A percentile compares a stretch with the other conserved stretches of the same genome.
phyloP scores from a whole-genome alignment of 2,888 invertebrate species.

The Theodoxus fluviatilis region DNA sequence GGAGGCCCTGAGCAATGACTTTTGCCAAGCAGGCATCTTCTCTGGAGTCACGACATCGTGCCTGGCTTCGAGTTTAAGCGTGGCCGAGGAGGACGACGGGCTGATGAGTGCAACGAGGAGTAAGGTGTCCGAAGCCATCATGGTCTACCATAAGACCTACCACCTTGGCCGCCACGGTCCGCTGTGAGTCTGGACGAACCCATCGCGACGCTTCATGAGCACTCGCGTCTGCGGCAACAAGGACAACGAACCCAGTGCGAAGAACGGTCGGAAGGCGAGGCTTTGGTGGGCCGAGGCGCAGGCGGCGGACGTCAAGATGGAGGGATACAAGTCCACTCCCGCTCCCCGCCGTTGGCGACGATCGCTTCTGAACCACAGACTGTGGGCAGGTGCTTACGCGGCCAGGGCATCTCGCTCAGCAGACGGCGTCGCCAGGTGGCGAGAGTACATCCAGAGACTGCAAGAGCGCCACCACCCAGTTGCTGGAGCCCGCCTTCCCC shows the following conservation, averaged over 20 bases:
- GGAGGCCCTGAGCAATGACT: conserved; percentile 36
- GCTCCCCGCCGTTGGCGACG: too few species aligned
- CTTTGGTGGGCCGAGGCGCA: conserved; percentile 31
- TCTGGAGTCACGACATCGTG: conserved; percentile 7
- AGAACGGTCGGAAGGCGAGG: too few species aligned
- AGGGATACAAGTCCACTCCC: neutral
- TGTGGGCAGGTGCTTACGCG: conserved; percentile 41
- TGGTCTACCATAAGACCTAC: conserved; percentile 59
- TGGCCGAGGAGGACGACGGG: conserved; percentile 32
- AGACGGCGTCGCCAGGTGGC: conserved; percentile 40
- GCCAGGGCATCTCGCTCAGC: conserved; percentile 26
- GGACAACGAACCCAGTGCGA: conserved; percentile 51
- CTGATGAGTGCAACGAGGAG: conserved; percentile 42
- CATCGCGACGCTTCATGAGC: conserved; percentile 59
- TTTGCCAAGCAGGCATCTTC: neutral
- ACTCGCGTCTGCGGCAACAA: conserved; percentile 62
- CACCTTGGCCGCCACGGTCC: conserved; percentile 58
- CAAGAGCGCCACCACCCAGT: conserved; percentile 39
- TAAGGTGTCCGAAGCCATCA: conserved; percentile 54
- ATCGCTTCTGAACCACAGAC: conserved; percentile 38
- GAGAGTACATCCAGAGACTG: conserved; percentile 43
- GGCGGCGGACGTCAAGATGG: conserved; percentile 13
- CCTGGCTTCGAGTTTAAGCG: conserved; percentile 16
- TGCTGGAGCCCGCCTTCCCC: conserved; percentile 27
- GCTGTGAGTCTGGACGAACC: conserved; percentile 54